Percentiles rank a stretch among this genome's conserved stretches.
Conservation (phyloP, 2,113 vertebrate genomes). For the Rhadina sibilatrix region DNA sequence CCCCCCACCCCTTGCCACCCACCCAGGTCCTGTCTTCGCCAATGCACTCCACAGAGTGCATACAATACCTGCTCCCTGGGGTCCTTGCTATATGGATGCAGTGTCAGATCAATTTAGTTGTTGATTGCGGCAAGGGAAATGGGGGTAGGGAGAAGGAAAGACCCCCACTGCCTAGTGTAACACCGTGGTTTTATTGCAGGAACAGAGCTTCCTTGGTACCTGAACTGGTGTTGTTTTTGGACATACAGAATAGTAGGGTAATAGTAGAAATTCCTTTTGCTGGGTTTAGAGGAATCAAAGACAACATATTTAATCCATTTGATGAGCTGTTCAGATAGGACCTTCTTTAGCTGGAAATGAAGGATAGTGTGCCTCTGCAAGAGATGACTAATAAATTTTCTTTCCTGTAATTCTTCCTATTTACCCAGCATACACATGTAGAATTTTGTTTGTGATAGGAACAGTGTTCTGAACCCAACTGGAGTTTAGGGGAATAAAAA, state of each 20-base stretch:
- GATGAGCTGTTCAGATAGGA: background rate
- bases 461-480: background rate
- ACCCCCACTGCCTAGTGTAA: background rate
- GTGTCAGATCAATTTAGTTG: slow-evolving; percentile 54
- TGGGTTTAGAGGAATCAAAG: background rate
- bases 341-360: background rate
- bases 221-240: background rate
- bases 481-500: background rate
- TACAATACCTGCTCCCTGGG: background rate
- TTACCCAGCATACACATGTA: background rate
- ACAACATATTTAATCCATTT: background rate
- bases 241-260: accelerated
- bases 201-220: background rate
- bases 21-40: background rate
- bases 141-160: background rate
- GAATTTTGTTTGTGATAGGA: background rate
- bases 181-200: background rate
- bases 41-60: background rate
- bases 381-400: background rate
- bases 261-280: background rate
- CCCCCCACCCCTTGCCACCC: background rate
- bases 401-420: background rate
- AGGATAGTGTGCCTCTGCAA: background rate
- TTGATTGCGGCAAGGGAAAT: slow-evolving; percentile 11
- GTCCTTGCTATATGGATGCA: slow-evolving; percentile 30